phyloP scores from a whole-genome alignment of 1,140 invertebrate genomes.

The Homalodisca vitripennis region DNA sequence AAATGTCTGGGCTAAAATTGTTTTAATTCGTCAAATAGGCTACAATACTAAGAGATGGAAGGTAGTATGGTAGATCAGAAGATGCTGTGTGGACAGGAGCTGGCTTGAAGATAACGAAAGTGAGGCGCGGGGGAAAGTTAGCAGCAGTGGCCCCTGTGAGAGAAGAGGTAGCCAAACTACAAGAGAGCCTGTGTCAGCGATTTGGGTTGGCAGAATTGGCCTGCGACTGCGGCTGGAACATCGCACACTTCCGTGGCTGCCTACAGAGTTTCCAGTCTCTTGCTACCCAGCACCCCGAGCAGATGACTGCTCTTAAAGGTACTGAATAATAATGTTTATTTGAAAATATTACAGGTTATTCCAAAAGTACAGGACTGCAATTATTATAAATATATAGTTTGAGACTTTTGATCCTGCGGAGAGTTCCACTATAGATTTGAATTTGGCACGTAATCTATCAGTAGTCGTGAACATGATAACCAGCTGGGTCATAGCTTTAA shows the following conservation, averaged over 20 bases:
- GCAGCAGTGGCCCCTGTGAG: slow-evolving; percentile 46
- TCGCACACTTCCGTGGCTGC: slow-evolving; percentile 80
- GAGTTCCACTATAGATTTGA: no score
- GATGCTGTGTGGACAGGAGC: slow-evolving; percentile 48
- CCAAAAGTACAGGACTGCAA: no score
- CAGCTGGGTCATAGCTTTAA: no score
- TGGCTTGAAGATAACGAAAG: slow-evolving; percentile 67
- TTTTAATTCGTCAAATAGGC: no score
- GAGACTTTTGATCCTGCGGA: no score
- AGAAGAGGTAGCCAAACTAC: slow-evolving; percentile 41
- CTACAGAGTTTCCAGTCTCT: slow-evolving; percentile 73
- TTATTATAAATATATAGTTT: no score
- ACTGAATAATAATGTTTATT: no score
- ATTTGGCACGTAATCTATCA: no score
- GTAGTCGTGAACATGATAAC: no score
- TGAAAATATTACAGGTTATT: no score
- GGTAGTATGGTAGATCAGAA: neutral
- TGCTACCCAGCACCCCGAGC: slow-evolving; percentile 64
- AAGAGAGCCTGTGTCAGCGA: slow-evolving; percentile 51
- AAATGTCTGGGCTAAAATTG: neutral
- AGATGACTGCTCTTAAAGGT: slow-evolving; percentile 65
- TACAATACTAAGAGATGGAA: no score
- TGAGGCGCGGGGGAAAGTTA: slow-evolving; percentile 58
- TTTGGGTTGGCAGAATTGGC: slow-evolving; percentile 60
- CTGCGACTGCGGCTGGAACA: slow-evolving; percentile 87